Base-by-base conservation (phyloP, 2,888 invertebrate species). In the Eulithis prunata region DNA sequence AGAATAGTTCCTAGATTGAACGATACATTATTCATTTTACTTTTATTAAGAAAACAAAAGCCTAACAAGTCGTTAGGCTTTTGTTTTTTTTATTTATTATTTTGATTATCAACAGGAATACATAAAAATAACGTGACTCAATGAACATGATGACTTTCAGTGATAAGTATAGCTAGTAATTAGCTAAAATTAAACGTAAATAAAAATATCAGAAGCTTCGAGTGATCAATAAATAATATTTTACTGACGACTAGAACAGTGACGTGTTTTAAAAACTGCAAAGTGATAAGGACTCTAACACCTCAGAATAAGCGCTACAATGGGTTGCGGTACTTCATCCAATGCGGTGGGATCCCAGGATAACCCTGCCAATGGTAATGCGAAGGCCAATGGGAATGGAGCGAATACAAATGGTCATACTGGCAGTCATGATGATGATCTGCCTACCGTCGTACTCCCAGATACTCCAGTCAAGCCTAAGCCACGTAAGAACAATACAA, bases 251-350 rank as follows among this genome's bases (percentile, higher is more conserved):
- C 45, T n/a, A 46, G 10, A 47, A 41, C 7, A 56, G 41, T 55
- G 41, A 43, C 4, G n/a, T 11, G 11, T 38, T 36, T 6, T 43
- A 28, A 55, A 57, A n/a, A 62, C 57, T 55, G 43, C 13, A 66
- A 59, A 59, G 28, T 10, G 49, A 63, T 66, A 57, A 66, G 57
- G 13, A 70, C 71, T 21, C 57, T 69, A 32, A 56, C 36, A 54
- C 46, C 5, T 12, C 13, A 36, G n/a, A 2, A 38, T 59, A 68
- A 59, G 53, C 1, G 38, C 13, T 64, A 78, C 55, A 71, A 94
- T 94, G 94, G 94, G 94, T 64, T 94, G 94, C 68, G 93, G 93
- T 5, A 87, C 93, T 0, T 94, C 94, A 0, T 86, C 84, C 28
- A 84, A 86, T 70, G 90, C 89, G 43, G 82, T 88, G 14, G 82